Percentiles rank a stretch among this genome's conserved stretches.
Evolutionary conservation across 2,113 vertebrate species (phyloP).

Genomic region (Etheostoma cragini): DNA sequence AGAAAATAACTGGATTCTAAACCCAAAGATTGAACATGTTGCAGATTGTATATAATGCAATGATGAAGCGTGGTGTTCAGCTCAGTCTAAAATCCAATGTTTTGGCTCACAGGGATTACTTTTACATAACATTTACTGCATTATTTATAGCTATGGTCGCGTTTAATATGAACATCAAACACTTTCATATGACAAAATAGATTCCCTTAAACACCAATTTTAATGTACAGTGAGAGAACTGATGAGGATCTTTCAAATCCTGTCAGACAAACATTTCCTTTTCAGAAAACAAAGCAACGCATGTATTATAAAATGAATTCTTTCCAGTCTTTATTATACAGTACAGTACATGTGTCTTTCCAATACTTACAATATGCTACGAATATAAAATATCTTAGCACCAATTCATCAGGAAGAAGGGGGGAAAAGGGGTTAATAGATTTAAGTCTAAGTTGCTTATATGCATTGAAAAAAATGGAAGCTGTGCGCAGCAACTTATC

Average conservation of each 20-base stretch:
- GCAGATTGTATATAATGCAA: too few species aligned
- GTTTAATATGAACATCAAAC: too few species aligned
- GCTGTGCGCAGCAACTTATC: constrained; percentile 7
- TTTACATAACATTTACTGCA: too few species aligned
- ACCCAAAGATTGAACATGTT: too few species aligned
- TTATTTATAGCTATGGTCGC: too few species aligned
- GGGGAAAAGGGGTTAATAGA: constrained; percentile 23
- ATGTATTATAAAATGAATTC: constrained; percentile 78
- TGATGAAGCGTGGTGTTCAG: too few species aligned
- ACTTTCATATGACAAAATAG: too few species aligned
- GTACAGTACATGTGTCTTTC: constrained; percentile 77
- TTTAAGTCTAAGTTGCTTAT: constrained; percentile 19
- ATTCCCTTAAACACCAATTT: not conserved
- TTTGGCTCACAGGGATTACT: too few species aligned
- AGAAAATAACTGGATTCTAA: too few species aligned
- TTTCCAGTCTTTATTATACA: constrained; percentile 83
- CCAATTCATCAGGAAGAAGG: constrained; percentile 63
- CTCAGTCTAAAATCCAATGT: too few species aligned
- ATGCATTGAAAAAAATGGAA: constrained; percentile 4
- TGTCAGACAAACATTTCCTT: not conserved
- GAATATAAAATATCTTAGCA: constrained; percentile 78
- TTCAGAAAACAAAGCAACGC: constrained; percentile 38
- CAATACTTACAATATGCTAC: constrained; percentile 73
- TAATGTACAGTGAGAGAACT: not conserved
- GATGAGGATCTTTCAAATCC: not conserved